Percentiles rank a stretch among this genome's conserved stretches.
Evolutionary conservation across 2,797 vertebrate species (phyloP).

Genomic region (Nannoperca obscura): DNA sequence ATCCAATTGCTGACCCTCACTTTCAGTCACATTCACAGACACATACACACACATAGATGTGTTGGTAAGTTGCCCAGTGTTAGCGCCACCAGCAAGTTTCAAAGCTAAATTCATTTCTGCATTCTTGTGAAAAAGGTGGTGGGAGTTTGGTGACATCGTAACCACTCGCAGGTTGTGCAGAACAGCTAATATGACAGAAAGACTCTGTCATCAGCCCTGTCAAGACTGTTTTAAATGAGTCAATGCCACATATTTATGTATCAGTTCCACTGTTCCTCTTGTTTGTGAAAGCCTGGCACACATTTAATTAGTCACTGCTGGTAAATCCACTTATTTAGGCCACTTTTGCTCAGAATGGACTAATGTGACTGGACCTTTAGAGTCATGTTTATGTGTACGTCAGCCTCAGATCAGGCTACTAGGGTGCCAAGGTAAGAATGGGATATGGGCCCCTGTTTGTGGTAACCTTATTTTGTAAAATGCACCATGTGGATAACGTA

Average conservation of each 20-base stretch:
- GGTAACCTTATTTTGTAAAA: background rate
- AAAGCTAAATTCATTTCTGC: background rate
- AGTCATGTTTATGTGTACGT: background rate
- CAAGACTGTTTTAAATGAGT: background rate
- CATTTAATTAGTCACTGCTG: background rate
- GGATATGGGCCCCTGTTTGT: background rate
- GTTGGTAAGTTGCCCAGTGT: background rate
- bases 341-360: no score
- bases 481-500: background rate
- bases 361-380: background rate
- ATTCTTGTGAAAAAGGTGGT: background rate
- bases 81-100: background rate
- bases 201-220: constrained; percentile 4
- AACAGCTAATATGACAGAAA: background rate
- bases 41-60: no score
- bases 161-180: background rate
- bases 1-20: background rate
- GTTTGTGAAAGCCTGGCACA: background rate
- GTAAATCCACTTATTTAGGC: background rate
- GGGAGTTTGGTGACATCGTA: background rate
- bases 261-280: background rate
- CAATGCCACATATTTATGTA: background rate
- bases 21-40: background rate
- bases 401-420: background rate
- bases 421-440: background rate